Conservation (phyloP, 2,888 invertebrate species). For the Nesidiocoris tenuis region DNA sequence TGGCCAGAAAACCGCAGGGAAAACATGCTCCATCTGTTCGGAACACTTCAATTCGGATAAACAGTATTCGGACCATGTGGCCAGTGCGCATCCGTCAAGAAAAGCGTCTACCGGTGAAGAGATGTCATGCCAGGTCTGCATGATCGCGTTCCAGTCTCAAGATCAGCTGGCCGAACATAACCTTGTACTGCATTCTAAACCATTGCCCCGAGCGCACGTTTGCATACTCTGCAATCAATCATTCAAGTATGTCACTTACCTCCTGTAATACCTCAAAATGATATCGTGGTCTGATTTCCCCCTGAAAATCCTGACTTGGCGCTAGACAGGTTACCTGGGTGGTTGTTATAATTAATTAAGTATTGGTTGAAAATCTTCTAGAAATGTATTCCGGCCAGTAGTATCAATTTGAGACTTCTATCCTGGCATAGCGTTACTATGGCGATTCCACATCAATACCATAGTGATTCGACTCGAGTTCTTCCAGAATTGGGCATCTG, state of each 20-base stretch:
- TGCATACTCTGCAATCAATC: conserved; percentile 54
- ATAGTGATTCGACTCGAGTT: no score
- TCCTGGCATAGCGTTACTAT: no score
- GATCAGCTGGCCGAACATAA: conserved; percentile 52
- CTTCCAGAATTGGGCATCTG: no score
- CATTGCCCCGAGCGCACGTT: conserved; percentile 52
- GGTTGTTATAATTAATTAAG: no score
- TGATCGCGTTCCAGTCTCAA: conserved; percentile 50
- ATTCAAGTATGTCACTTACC: conserved; percentile 48
- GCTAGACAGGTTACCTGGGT: no score
- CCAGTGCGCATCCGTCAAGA: neutral
- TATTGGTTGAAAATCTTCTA: no score
- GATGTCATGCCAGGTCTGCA: conserved; percentile 52
- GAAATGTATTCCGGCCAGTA: no score
- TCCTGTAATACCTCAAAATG: no score
- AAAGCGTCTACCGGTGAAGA: neutral
- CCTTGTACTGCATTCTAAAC: conserved; percentile 50
- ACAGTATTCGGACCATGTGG: neutral
- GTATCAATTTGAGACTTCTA: no score
- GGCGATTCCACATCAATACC: no score
- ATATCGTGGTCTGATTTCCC: no score
- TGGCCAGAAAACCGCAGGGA: neutral
- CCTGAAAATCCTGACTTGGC: no score
- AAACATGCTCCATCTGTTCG: neutral
- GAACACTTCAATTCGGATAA: neutral